Evolutionary conservation across 2,113 vertebrate genomes (phyloP), one percentile per base, ranked within the genome.

Genomic region (Ammodytes marinus): DNA sequence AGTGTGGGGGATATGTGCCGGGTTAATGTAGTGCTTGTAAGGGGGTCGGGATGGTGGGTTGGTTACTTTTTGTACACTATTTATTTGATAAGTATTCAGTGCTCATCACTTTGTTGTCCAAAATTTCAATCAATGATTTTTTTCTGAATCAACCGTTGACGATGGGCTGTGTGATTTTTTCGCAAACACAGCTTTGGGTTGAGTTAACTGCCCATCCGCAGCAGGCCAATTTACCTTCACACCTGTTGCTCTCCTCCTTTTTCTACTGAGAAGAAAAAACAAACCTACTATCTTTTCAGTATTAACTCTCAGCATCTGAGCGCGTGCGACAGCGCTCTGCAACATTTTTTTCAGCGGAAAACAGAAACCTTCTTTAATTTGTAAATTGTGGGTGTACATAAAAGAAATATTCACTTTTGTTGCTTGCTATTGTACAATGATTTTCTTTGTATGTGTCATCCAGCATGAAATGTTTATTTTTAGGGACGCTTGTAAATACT

Each of bases 401-500:
- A 85, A 87, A 83, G 53, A 85, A 76, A 72, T 86, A 92, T 93
- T 93, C 90, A 80, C 91, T 94, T 95, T 92, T 90, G 96, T 92
- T 90, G 96, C 96, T 96, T 95, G 93, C 95, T 96, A 89, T 96
- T 81, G 91, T 85, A 89, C 77, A 89, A 91, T 87, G 85, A 87
- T 93, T 91, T 27, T 93, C 92, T 94, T 94, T 94, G 95, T 95
- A 95, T 95, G 96, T 96, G 95, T 97, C 95, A 95, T 93, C 95
- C 94, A 96, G 97, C 97, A 98, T 99, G 98, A 99, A 96, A 98
- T 97, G 96, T 96, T 98, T 97, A 97, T 97, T 99, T 96, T 97
- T 82, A 94, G 97, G 96, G 96, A 92, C 86, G 91, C 95, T 94
- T 99, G 97, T 99, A 99, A 92, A 99, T 98, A 99, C 93, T 94